Evolutionary conservation across 2,888 invertebrate species (phyloP).

Genomic region (Xanthostigma xanthostigma): DNA sequence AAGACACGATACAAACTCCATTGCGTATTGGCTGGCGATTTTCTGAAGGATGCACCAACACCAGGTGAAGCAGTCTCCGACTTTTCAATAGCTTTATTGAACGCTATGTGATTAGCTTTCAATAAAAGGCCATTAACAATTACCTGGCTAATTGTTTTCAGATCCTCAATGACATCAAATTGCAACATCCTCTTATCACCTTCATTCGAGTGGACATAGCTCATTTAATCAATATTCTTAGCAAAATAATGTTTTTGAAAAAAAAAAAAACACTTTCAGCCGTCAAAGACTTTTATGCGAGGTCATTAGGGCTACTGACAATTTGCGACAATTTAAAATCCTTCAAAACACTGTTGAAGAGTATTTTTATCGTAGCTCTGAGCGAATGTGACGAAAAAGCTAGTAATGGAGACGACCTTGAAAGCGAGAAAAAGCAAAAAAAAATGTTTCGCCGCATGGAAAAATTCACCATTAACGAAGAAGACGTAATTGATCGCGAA

Average conservation of each 20-base stretch:
- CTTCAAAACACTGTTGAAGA: slow-evolving; percentile 1
- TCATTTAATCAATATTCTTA: slow-evolving; percentile 14
- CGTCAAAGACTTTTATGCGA: slow-evolving; percentile 9
- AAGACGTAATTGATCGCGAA: slow-evolving; percentile 1
- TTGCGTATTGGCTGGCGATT: slow-evolving; percentile 5
- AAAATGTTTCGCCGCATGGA: neutral
- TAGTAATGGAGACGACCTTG: neutral
- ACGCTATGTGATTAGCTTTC: slow-evolving; percentile 12
- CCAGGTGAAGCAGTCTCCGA: slow-evolving; percentile 3
- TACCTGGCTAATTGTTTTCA: slow-evolving; percentile 10
- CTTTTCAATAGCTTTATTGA: slow-evolving; percentile 10
- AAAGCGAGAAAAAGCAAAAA: neutral
- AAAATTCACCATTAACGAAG: neutral
- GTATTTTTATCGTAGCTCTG: slow-evolving; percentile 1
- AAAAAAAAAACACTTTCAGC: neutral
- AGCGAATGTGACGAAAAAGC: neutral
- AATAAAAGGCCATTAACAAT: slow-evolving; percentile 10
- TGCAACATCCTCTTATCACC: slow-evolving; percentile 3
- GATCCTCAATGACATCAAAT: neutral
- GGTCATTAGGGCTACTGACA: slow-evolving; percentile 7
- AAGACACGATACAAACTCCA: slow-evolving; percentile 5
- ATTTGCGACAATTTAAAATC: neutral
- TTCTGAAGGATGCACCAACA: slow-evolving; percentile 4
- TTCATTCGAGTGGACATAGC: slow-evolving; percentile 15
- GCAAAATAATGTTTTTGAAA: slow-evolving; percentile 7